Conservation (phyloP, 2,888 invertebrate species). For the Nemoura dubitans region DNA sequence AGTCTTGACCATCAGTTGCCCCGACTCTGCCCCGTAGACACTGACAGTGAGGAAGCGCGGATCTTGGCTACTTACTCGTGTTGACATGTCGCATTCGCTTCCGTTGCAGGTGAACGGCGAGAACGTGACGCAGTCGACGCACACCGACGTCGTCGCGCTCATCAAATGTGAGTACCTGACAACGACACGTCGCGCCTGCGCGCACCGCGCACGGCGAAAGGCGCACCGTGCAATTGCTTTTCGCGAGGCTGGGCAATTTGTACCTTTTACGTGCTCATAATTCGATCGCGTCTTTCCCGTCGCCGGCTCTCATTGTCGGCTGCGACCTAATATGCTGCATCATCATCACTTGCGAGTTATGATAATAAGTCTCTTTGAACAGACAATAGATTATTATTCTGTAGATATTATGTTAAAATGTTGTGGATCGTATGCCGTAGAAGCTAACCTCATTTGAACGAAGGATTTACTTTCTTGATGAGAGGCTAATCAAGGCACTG, state of each 20-base stretch:
- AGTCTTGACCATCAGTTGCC: too few relatives aligned
- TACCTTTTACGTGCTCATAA: neutral
- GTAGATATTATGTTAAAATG: neutral
- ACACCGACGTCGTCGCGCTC: slow-evolving; percentile 93
- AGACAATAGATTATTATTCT: neutral
- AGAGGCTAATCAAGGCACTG: neutral
- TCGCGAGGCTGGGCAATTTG: neutral
- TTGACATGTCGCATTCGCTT: neutral
- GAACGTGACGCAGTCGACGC: slow-evolving; percentile 89
- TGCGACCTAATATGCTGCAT: neutral
- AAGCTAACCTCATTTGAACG: neutral
- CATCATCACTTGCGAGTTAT: neutral
- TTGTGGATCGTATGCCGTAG: neutral
- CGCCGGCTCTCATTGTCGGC: neutral
- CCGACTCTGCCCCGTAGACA: too few relatives aligned
- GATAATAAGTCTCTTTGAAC: neutral
- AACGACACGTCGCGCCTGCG: neutral
- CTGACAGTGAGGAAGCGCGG: too few relatives aligned
- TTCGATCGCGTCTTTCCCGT: neutral
- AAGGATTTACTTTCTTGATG: neutral
- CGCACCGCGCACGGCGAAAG: neutral
- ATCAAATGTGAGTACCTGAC: slow-evolving; percentile 80
- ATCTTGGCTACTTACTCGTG: neutral
- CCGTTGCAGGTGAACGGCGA: slow-evolving; percentile 84
- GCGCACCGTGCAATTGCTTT: neutral